Conservation (phyloP, 1,140 invertebrate genomes). For the Anastatus disparis region DNA sequence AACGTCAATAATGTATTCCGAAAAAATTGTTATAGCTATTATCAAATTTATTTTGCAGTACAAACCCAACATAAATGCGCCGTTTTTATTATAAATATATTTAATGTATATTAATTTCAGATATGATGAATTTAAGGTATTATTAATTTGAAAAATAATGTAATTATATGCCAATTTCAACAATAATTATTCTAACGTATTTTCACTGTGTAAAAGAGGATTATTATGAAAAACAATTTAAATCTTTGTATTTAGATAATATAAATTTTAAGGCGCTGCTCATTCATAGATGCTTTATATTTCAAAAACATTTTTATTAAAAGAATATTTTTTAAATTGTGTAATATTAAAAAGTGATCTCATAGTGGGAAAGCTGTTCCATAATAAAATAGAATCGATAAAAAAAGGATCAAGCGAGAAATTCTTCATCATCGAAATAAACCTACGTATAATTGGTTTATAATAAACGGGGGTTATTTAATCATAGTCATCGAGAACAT, state of each 20-base stretch:
- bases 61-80: slow-evolving; percentile 14
- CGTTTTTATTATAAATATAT: slow-evolving; percentile 16
- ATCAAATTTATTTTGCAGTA: slow-evolving; percentile 32
- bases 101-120: slow-evolving; percentile 11
- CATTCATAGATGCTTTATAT: slow-evolving; percentile 21
- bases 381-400: slow-evolving; percentile 12
- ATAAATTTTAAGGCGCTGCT: slow-evolving; percentile 8
- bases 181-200: neutral
- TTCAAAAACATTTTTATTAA: slow-evolving; percentile 13
- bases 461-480: slow-evolving; percentile 11
- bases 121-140: slow-evolving; percentile 10
- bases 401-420: neutral
- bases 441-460: slow-evolving; percentile 25
- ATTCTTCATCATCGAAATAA: slow-evolving; percentile 34
- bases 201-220: neutral
- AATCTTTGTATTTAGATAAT: slow-evolving; percentile 14
- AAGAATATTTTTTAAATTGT: slow-evolving; percentile 37
- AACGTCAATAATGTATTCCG: slow-evolving; percentile 26
- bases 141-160: slow-evolving; percentile 16
- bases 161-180: neutral
- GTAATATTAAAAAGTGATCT: slow-evolving; percentile 36
- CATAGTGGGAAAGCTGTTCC: slow-evolving; percentile 29
- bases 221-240: neutral
- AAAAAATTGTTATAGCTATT: slow-evolving; percentile 17
- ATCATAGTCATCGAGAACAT: slow-evolving; percentile 17